Conservation (phyloP, 2,797 vertebrate species). For the Cottoperca gobio region DNA sequence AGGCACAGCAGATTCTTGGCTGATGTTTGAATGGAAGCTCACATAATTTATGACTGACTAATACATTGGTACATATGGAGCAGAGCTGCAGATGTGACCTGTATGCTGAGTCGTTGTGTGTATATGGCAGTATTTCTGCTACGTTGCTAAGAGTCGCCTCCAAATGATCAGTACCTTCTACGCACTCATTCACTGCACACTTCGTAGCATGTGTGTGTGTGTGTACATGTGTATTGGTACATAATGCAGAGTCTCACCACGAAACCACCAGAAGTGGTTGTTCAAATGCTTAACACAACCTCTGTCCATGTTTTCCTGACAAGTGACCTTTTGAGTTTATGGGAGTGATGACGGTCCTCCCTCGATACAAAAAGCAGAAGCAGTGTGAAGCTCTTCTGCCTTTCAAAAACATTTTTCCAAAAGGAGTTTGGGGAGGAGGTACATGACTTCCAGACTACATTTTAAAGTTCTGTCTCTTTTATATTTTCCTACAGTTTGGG, state of each 20-base stretch:
- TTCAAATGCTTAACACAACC: slow-evolving; percentile 18
- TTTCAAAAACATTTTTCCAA: neutral
- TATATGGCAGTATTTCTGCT: neutral
- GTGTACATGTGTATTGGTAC: neutral
- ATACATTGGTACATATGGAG: neutral
- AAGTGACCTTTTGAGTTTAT: slow-evolving; percentile 21
- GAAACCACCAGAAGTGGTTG: neutral
- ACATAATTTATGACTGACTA: slow-evolving; percentile 2
- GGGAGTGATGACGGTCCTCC: neutral
- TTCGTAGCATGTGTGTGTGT: neutral
- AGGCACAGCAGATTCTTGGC: slow-evolving; percentile 1
- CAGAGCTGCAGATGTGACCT: slow-evolving; percentile 11
- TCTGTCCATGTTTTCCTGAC: slow-evolving; percentile 12
- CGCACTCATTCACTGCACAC: neutral
- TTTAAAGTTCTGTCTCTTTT: neutral
- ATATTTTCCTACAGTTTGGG: neutral
- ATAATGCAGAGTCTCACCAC: neutral
- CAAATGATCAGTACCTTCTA: slow-evolving; percentile 2
- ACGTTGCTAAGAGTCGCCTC: neutral
- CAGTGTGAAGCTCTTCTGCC: neutral
- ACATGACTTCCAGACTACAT: slow-evolving; percentile 1
- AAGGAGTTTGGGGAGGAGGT: neutral
- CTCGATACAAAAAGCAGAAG: neutral
- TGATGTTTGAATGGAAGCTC: neutral
- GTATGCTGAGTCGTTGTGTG: neutral